Percentiles rank a stretch among this genome's conserved stretches.
Evolutionary conservation across 2,888 invertebrate genomes (phyloP).

Genomic region (Pammene fasciana): DNA sequence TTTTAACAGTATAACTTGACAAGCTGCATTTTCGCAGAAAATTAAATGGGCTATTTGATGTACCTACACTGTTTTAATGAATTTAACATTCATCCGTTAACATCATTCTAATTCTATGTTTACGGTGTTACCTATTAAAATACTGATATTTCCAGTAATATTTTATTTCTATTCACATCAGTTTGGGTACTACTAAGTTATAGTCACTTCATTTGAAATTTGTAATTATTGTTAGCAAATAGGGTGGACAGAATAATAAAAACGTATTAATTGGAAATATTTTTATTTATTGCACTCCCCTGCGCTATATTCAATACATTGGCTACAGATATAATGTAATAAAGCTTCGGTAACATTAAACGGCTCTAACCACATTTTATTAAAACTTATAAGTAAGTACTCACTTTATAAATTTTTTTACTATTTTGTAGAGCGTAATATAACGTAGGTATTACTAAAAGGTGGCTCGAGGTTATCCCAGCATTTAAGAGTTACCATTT

Average conservation of each 20-base stretch:
- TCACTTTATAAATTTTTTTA: too few relatives aligned
- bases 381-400: too few relatives aligned
- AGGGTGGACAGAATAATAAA: slow-evolving; percentile 41
- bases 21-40: neutral
- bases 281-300: slow-evolving; percentile 28
- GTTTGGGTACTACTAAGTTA: slow-evolving; percentile 32
- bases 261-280: slow-evolving; percentile 27
- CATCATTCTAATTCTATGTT: slow-evolving; percentile 14
- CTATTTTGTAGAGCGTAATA: too few relatives aligned
- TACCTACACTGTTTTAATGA: slow-evolving; percentile 16
- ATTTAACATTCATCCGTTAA: slow-evolving; percentile 5
- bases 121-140: slow-evolving; percentile 19
- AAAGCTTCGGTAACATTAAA: too few relatives aligned
- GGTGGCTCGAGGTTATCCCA: too few relatives aligned
- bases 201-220: slow-evolving; percentile 26
- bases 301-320: neutral
- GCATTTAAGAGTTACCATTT: too few relatives aligned
- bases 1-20: slow-evolving; percentile 16
- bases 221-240: slow-evolving; percentile 37
- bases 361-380: too few relatives aligned
- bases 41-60: slow-evolving; percentile 9
- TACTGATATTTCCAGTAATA: slow-evolving; percentile 26
- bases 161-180: slow-evolving; percentile 11
- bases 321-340: neutral
- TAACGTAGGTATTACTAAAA: too few relatives aligned